Conservation (phyloP, 2,797 vertebrate species). For the Hyperoplus lanceolatus region DNA sequence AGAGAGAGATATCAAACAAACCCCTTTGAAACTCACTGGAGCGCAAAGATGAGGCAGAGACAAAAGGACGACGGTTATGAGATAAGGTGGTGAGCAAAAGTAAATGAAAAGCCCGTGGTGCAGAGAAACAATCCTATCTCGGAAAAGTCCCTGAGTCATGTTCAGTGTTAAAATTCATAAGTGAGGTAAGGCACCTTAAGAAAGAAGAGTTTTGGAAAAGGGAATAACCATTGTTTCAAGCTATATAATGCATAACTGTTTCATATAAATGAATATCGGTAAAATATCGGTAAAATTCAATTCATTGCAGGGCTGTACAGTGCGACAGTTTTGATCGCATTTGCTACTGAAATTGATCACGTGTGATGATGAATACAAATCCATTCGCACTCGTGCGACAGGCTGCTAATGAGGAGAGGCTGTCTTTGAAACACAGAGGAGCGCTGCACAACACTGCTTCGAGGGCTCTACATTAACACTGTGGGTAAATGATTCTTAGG, state of each 20-base stretch:
- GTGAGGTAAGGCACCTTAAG: background rate
- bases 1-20: slow-evolving; percentile 26
- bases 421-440: too few species aligned
- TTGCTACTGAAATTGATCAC: too few species aligned
- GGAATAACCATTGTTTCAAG: background rate
- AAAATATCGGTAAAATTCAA: too few species aligned
- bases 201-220: background rate
- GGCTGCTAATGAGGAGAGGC: too few species aligned
- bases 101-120: background rate
- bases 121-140: background rate
- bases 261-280: too few species aligned
- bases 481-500: too few species aligned
- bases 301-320: too few species aligned
- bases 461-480: too few species aligned
- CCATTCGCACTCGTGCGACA: too few species aligned
- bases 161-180: background rate
- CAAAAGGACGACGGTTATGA: background rate
- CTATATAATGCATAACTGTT: background rate
- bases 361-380: too few species aligned
- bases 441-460: too few species aligned
- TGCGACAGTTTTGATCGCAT: too few species aligned
- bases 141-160: background rate
- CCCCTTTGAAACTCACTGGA: slow-evolving; percentile 16
- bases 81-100: background rate
- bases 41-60: background rate